Percentiles rank a stretch among this genome's conserved stretches.
Evolutionary conservation across 2,797 vertebrate genomes (phyloP).

Genomic region (Galago senegalensis): DNA sequence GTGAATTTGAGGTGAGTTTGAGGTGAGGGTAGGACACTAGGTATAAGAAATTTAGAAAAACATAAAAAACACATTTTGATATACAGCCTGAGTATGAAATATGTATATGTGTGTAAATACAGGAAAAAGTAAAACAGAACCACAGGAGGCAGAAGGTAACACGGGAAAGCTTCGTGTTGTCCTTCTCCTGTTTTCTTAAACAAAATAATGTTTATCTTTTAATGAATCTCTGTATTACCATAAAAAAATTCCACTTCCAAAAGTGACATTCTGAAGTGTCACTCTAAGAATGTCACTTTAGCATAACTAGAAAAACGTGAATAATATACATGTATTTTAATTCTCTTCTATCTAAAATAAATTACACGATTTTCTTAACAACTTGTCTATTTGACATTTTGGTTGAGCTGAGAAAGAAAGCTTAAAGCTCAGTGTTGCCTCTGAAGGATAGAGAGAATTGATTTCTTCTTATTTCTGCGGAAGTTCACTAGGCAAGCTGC

Average conservation of each 20-base stretch:
- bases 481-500: constrained; percentile 84
- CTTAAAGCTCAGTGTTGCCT: constrained; percentile 77
- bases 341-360: constrained; percentile 84
- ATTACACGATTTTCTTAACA: constrained; percentile 86
- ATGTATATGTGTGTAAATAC: background rate
- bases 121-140: constrained; percentile 50
- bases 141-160: constrained; percentile 51
- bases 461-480: constrained; percentile 85
- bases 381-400: constrained; percentile 87
- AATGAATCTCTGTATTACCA: constrained; percentile 62
- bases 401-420: constrained; percentile 77
- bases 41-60: constrained; percentile 35
- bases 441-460: constrained; percentile 71
- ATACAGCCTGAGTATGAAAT: background rate
- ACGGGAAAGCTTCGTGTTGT: constrained; percentile 33
- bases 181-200: constrained; percentile 48
- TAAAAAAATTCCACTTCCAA: constrained; percentile 67
- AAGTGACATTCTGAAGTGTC: constrained; percentile 78
- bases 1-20: constrained; percentile 11
- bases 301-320: constrained; percentile 79
- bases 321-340: constrained; percentile 87
- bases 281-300: constrained; percentile 82
- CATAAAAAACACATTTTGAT: constrained; percentile 41
- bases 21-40: background rate
- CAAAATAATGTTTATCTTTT: constrained; percentile 78